Base-by-base conservation (phyloP, 2,888 invertebrate genomes). In the Scaptodrosophila latifasciaeformis region DNA sequence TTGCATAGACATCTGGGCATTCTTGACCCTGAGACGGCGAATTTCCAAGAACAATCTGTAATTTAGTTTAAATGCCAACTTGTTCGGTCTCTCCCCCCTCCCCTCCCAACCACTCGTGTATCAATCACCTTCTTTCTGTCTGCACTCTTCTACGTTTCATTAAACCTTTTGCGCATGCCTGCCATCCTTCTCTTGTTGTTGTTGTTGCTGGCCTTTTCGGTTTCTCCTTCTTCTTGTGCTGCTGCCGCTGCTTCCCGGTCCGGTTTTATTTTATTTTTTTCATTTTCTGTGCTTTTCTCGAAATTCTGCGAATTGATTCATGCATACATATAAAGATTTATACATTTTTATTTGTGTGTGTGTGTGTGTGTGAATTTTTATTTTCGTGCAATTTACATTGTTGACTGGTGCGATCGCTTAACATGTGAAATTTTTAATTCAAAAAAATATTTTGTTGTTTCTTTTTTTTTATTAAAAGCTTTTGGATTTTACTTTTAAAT, bases 11-110 rank as follows among this genome's bases (percentile, higher is more conserved):
- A 18, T 30, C 7, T 47, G 27, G 13, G n/a, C 0, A 12, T 54
- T 61, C 61, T 50, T 67, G 67, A 76, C 77, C 71, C 70, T 71
- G 77, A 53, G 40, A 35, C 37, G 44, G 49, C 37, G 53, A 57
- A 57, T 66, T 54, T 47, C 66, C 60, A 61, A 65, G 65, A 64
- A 60, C 50, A 58, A 49, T 18, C 19, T 40, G 3, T 19, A 18
- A 19, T 9, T 24, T 2, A 27, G 13, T n/a, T n/a, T n/a, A n/a
- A n/a, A n/a, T n/a, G n/a, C n/a, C n/a, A n/a, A n/a, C n/a, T n/a
- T n/a, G n/a, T n/a, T n/a, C n/a, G n/a, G n/a, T 27, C 24, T 48
- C 17, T 47, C 10, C n/a, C 47, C 24, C 17, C 9, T 3, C 37
- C 12, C 47, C n/a, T 6, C 21, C 2, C 37, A 9, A 30, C 12